These are phyloP conservation scores for Mus spicilegus DNA, from an alignment of 2,113 vertebrate genomes.

Conservation along the genomic window DNA sequence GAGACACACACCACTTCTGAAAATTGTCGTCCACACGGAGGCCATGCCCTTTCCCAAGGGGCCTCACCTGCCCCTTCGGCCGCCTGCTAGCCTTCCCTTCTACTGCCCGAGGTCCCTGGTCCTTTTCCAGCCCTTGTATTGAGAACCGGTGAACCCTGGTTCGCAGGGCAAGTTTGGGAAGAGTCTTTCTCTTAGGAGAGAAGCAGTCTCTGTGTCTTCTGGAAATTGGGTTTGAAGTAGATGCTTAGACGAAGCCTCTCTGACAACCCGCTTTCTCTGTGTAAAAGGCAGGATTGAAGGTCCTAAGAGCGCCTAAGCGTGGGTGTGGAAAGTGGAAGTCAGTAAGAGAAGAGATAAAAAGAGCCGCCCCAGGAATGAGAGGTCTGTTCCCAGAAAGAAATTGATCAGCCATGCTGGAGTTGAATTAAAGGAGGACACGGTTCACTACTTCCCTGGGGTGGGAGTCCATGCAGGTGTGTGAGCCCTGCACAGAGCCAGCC, in stretches of 20 bases:
- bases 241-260: neutral
- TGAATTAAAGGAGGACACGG: neutral
- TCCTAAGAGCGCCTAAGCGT: neutral
- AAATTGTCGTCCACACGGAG: neutral
- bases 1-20: neutral
- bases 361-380: neutral
- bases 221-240: neutral
- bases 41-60: neutral
- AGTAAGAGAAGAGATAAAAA: neutral
- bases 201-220: neutral
- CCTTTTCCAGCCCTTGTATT: fast-evolving
- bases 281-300: neutral
- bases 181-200: neutral
- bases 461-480: neutral
- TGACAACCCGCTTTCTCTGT: neutral
- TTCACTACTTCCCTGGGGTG: neutral
- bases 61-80: fast-evolving
- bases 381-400: neutral
- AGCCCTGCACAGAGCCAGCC: neutral
- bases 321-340: neutral
- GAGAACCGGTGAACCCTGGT: fast-evolving
- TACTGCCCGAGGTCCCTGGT: too few relatives aligned
- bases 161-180: neutral
- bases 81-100: fast-evolving
- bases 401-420: neutral